Evolutionary conservation across 2,797 vertebrate species (phyloP).

Genomic region (Enteromius radiatus): DNA sequence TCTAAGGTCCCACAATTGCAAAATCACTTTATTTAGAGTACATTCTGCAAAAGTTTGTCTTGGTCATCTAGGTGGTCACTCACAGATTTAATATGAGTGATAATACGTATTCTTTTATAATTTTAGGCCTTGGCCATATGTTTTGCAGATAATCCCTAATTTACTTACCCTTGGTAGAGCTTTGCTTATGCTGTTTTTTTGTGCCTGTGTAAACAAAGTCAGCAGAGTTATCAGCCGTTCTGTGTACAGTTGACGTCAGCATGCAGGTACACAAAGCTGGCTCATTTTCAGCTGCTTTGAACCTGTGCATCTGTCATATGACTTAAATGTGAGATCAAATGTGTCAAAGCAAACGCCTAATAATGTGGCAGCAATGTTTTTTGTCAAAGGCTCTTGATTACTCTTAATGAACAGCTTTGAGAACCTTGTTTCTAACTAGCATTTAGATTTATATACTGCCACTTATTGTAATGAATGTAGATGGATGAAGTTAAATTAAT

Average conservation of each 20-base stretch:
- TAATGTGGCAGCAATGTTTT: background rate
- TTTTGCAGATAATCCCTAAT: background rate
- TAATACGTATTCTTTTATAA: background rate
- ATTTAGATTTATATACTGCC: background rate
- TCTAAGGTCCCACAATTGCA: background rate
- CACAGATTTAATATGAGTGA: background rate
- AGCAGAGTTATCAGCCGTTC: background rate
- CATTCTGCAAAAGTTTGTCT: background rate
- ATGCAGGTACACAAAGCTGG: constrained; percentile 5
- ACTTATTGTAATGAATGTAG: background rate
- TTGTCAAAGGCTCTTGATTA: background rate
- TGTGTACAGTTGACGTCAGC: background rate
- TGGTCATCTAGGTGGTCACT: background rate
- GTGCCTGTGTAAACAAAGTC: constrained; percentile 7
- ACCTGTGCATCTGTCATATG: background rate
- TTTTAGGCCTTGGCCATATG: background rate
- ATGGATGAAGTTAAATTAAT: constrained; percentile 33
- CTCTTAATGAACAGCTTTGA: background rate
- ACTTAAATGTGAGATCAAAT: background rate
- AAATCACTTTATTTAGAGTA: constrained; percentile 12
- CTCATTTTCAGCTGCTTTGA: constrained; percentile 22
- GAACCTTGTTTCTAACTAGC: background rate
- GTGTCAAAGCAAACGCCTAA: constrained; percentile 4
- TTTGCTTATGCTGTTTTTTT: background rate
- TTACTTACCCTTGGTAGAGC: background rate